Evolutionary conservation across 2,888 invertebrate genomes (phyloP).

Genomic region (Cyrtodaria siliqua): DNA sequence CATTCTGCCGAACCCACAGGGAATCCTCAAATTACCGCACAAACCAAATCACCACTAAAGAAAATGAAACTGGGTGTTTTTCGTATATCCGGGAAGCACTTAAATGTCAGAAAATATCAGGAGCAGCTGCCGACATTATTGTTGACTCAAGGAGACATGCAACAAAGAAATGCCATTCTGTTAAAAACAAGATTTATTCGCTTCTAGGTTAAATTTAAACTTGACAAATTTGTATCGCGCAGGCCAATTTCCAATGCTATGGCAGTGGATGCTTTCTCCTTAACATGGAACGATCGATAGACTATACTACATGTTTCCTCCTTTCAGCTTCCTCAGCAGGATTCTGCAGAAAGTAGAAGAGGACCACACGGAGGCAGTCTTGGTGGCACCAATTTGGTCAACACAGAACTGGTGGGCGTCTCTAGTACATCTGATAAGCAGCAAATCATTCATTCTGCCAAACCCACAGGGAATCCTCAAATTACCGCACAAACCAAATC

Average conservation of each 20-base stretch:
- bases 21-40: no score
- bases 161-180: no score
- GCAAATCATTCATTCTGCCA: slow-evolving; percentile 13
- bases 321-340: slow-evolving; percentile 52
- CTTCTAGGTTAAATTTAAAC: slow-evolving; percentile 34
- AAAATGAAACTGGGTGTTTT: no score
- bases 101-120: no score
- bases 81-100: no score
- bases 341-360: slow-evolving; percentile 26
- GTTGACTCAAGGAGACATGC: no score
- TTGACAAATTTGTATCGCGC: slow-evolving; percentile 21
- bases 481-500: no score
- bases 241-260: slow-evolving; percentile 13
- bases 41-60: no score
- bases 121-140: no score
- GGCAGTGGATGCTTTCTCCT: slow-evolving; percentile 37
- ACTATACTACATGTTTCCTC: slow-evolving; percentile 47
- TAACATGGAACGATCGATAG: slow-evolving; percentile 25
- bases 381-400: slow-evolving; percentile 41
- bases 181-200: slow-evolving; percentile 45
- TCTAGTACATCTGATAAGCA: slow-evolving; percentile 11
- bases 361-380: slow-evolving; percentile 21
- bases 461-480: slow-evolving; percentile 12
- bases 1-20: no score
- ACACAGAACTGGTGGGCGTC: slow-evolving; percentile 41